These are phyloP conservation scores for Caenorhabditis briggsae DNA, from an alignment of 1,140 invertebrate genomes.

Conservation along the genomic window DNA sequence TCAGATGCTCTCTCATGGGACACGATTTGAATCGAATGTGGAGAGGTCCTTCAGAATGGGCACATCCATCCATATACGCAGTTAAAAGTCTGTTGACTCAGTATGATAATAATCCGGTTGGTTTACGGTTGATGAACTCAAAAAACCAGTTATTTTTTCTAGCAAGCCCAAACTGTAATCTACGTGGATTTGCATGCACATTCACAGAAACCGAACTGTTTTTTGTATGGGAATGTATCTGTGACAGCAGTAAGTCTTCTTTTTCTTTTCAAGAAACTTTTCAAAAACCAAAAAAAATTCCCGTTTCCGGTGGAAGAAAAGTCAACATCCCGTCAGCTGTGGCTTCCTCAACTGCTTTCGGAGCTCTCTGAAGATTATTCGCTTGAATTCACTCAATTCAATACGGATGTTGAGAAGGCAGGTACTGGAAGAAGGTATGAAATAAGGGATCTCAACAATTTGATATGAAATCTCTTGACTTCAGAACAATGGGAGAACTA, in stretches of 20 bases:
- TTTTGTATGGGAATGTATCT: constrained; percentile 93
- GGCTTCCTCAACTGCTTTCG: constrained; percentile 90
- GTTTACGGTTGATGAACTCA: background rate
- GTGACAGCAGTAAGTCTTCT: constrained; percentile 30
- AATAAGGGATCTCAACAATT: too few species aligned
- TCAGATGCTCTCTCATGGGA: constrained; percentile 88
- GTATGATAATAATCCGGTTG: constrained; percentile 79
- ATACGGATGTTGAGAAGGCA: constrained; percentile 87
- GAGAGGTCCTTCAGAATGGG: constrained; percentile 88
- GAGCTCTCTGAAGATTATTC: constrained; percentile 88
- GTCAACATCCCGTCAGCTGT: constrained; percentile 84
- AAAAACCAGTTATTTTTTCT: constrained; percentile 54
- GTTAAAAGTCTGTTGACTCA: constrained; percentile 85
- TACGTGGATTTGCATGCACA: constrained; percentile 88
- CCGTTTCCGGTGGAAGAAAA: constrained; percentile 8
- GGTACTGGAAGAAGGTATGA: constrained; percentile 87
- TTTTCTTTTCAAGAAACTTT: background rate
- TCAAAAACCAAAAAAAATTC: background rate
- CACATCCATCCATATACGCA: constrained; percentile 89
- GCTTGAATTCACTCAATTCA: constrained; percentile 87
- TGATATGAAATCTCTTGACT: background rate
- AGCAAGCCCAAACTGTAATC: constrained; percentile 68
- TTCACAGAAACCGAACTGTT: constrained; percentile 89
- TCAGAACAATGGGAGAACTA: constrained; percentile 71
- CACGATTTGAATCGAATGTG: constrained; percentile 92